Evolutionary conservation across 2,888 invertebrate species (phyloP).

Genomic region (Panorpa germanica): DNA sequence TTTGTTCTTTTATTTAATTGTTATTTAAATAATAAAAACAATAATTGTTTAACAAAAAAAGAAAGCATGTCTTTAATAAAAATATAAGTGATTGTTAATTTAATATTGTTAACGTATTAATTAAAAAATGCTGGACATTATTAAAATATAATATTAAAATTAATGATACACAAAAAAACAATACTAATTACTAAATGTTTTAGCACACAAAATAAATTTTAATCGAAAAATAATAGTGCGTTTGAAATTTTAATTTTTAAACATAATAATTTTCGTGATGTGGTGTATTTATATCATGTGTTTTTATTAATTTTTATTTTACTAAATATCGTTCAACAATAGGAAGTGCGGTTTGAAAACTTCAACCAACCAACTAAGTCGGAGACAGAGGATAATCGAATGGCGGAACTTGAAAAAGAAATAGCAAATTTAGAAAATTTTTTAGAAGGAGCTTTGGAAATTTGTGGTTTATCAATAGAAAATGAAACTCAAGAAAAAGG

Average conservation of each 20-base stretch:
- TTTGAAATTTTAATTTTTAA: background rate
- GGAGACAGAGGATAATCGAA: too few species aligned
- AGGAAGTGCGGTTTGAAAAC: background rate
- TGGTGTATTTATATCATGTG: too few species aligned
- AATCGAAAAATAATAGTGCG: background rate
- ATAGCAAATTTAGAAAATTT: too few species aligned
- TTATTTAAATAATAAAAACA: background rate
- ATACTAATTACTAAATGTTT: too few species aligned
- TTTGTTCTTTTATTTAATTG: background rate
- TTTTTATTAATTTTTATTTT: background rate
- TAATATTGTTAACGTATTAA: slow-evolving; percentile 8
- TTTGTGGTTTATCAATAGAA: too few species aligned
- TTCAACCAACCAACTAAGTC: too few species aligned
- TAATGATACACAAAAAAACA: slow-evolving; percentile 13
- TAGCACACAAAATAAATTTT: too few species aligned
- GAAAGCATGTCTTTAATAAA: background rate
- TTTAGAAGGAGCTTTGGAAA: too few species aligned
- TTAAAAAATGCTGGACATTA: slow-evolving; percentile 7
- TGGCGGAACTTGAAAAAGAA: too few species aligned
- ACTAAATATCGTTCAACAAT: background rate
- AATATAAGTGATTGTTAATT: slow-evolving; percentile 1
- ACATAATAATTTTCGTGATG: background rate
- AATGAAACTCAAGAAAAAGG: too few species aligned
- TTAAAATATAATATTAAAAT: slow-evolving; percentile 12
- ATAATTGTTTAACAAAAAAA: background rate